Evolutionary conservation across 2,113 vertebrate genomes (phyloP), one percentile per base, ranked within the genome.

Genomic region (Callocephalon fimbriatum): DNA sequence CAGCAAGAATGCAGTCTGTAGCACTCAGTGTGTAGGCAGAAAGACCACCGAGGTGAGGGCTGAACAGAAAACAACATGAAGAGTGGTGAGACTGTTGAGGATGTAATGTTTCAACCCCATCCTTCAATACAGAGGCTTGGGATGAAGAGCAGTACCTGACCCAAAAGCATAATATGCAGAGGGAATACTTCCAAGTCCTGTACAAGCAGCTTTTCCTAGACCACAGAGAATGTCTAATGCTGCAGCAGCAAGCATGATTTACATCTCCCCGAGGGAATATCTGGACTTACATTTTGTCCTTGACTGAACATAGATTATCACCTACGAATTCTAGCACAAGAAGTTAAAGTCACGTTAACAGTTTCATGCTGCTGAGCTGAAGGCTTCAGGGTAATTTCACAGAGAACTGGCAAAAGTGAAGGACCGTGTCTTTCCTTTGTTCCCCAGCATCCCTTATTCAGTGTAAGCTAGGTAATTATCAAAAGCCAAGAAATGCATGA

Each of bases 331-430:
- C n/a, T 42, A 85, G 56, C 48, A 68, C 10, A 21, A 68, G 51
- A 84, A 67, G 56, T 68, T 61, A 75, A 91, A 87, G 35, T 31
- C 17, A 22, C 0, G 0, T 25, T 35, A 65, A 68, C 29, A 75
- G 47, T 38, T 94, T 44, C 47, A 35, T 7, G 38, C 56, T 59
- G 78, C 17, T 53, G 27, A 3, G 2, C 67, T 37, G 38, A 91
- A 89, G 32, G 62, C 27, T 77, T 78, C 3, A 47, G 77, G 74
- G 66, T 94, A 96, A 95, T 90, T 91, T 92, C 86, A 88, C 25
- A 15, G 31, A 68, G 79, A 93, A 82, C 42, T 35, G 63, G 54
- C 73, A 80, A 77, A 95, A 90, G 21, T 23, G 31, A 83, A 95
- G 70, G 68, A 31, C 23, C 47, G 32, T 40, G 31, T 81, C 79